A percentile compares a stretch with the other conserved stretches of the same genome.
phyloP scores from a whole-genome alignment of 2,797 vertebrate genomes.

The Sphenopsis melanotis region DNA sequence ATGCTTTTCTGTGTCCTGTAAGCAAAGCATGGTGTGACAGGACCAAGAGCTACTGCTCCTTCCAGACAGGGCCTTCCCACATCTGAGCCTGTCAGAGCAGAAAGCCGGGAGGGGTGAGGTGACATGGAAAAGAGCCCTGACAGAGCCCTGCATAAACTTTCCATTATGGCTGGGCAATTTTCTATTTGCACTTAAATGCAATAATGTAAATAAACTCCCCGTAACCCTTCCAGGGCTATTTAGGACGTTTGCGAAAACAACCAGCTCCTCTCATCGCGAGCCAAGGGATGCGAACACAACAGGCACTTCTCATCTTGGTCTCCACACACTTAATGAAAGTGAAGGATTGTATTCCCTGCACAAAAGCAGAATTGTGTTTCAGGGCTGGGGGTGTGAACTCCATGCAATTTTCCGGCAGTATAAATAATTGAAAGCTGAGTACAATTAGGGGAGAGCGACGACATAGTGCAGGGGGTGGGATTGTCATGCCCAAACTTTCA shows the following conservation, averaged over 20 bases:
- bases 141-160: constrained; percentile 47
- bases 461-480: background rate
- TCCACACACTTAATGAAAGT: constrained; percentile 57
- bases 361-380: constrained; percentile 62
- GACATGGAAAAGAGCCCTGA: constrained; percentile 32
- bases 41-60: background rate
- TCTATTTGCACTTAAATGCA: constrained; percentile 60
- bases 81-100: background rate
- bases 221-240: constrained; percentile 54
- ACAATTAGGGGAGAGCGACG: background rate
- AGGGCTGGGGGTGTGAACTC: constrained; percentile 44
- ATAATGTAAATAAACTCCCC: constrained; percentile 66
- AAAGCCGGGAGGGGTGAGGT: background rate
- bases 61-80: background rate
- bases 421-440: constrained; percentile 62
- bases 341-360: constrained; percentile 58
- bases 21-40: background rate
- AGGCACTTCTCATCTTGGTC: constrained; percentile 61
- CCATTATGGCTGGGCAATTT: constrained; percentile 34
- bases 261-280: constrained; percentile 34
- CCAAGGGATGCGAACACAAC: constrained; percentile 68
- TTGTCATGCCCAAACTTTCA: background rate
- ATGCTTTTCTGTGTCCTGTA: background rate
- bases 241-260: constrained; percentile 38
- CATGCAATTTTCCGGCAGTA: constrained; percentile 13